Evolutionary conservation across 2,113 vertebrate species (phyloP).

Genomic region (Arvicanthis niloticus): DNA sequence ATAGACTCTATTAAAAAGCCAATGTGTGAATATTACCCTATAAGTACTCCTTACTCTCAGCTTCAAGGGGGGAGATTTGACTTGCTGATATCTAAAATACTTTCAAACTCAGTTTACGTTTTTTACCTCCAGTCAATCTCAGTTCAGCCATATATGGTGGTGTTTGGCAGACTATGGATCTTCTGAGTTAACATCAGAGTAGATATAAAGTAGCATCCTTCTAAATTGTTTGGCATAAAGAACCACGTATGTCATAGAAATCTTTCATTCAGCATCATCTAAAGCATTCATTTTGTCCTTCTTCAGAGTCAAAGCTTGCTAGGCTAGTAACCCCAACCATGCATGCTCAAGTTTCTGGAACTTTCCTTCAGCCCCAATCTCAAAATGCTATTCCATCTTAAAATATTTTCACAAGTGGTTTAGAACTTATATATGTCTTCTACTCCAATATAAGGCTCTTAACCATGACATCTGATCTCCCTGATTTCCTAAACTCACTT

Average conservation of each 20-base stretch:
- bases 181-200: not conserved
- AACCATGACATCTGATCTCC: not conserved
- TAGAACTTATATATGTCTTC: not conserved
- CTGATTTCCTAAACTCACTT: not conserved
- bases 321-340: fast-evolving
- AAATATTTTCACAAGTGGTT: not conserved
- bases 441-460: not conserved
- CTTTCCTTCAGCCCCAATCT: not conserved
- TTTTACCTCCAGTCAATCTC: not conserved
- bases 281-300: not conserved
- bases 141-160: not conserved
- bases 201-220: not conserved
- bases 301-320: not conserved
- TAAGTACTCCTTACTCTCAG: not conserved
- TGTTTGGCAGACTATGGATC: not conserved
- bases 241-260: not conserved
- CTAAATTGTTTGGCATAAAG: not conserved
- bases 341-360: not conserved
- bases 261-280: not conserved
- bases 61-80: not conserved
- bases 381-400: not conserved
- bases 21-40: too few species aligned
- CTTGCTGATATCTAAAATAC: not conserved
- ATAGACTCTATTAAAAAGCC: not conserved
- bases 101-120: not conserved